Evolutionary conservation across 1,140 invertebrate genomes (phyloP), one percentile per base, ranked within the genome.

Genomic region (Hetaerina americana): DNA sequence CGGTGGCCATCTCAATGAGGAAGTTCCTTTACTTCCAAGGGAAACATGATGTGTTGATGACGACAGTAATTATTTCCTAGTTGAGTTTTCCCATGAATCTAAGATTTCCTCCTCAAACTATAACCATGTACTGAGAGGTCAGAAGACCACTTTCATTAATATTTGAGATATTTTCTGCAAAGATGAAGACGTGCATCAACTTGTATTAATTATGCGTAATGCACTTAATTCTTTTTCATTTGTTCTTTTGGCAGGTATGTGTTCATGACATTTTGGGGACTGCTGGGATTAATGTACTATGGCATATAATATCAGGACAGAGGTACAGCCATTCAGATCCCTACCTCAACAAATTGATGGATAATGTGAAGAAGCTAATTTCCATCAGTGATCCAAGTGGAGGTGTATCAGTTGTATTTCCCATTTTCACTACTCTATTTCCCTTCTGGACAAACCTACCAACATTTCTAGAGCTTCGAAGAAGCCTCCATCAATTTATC

Each of bases 221-320:
- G n/a, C n/a, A n/a, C n/a, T n/a, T n/a, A n/a, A 40, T 40, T 40
- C 6, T 40, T 8, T 40, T 6, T 40, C 18, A 40, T 8, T 40
- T 40, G 31, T 18, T 40, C 18, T 12, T 25, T 6, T 28, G 15
- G 12, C 26, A 26, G 67, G 75, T 80, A 26, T 77, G 78, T 6
- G 28, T 71, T 12, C 66, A 71, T 1, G 67, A 74, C 27, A 70
- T 75, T 66, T 73, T 77, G 40, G 73, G 70, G 66, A 18, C 73
- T 0, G 69, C 75, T 15, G 68, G 75, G 1, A 27, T 77, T 27
- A 77, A 77, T 71, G 71, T 74, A 27, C 31, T 77, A 5, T 77
- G 76, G 76, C 28, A 70, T 26, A 31, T 77, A 25, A 71, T 76
- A 22, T 75, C 75, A 24, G 67, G 67, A 6, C n/a, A 68, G 26